Evolutionary conservation across 2,113 vertebrate species (phyloP).

Genomic region (Heloderma charlesbogerti): DNA sequence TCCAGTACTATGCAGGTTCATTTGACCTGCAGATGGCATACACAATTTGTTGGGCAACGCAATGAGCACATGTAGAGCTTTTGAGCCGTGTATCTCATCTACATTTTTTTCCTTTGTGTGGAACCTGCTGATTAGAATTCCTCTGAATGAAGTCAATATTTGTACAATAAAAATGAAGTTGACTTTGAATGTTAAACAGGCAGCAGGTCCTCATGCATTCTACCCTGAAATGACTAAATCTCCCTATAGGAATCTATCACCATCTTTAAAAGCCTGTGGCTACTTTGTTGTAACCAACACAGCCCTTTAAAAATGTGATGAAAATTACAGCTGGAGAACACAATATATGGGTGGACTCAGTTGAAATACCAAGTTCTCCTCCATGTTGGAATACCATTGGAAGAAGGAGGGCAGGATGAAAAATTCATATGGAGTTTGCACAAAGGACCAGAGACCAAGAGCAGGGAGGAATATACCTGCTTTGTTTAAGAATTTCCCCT

Average conservation of each 20-base stretch:
- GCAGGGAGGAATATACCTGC: neutral
- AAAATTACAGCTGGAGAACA: slow-evolving; percentile 25
- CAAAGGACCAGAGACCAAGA: neutral
- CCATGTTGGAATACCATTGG: neutral
- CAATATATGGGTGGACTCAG: neutral
- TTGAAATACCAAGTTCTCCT: neutral
- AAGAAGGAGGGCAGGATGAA: neutral
- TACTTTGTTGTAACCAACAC: slow-evolving; percentile 15
- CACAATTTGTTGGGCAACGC: slow-evolving; percentile 6
- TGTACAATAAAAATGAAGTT: slow-evolving; percentile 54
- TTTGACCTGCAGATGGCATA: neutral
- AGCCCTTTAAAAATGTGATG: slow-evolving; percentile 30
- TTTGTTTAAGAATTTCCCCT: neutral
- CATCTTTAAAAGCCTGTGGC: slow-evolving; percentile 4
- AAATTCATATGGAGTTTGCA: neutral
- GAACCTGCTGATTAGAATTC: slow-evolving; percentile 57
- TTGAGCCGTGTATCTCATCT: slow-evolving; percentile 29
- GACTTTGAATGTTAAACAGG: slow-evolving; percentile 59
- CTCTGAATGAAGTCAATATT: slow-evolving; percentile 59
- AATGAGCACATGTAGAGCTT: slow-evolving; percentile 30
- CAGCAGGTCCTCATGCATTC: slow-evolving; percentile 43
- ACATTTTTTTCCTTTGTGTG: slow-evolving; percentile 47
- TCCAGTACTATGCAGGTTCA: neutral
- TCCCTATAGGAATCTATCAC: slow-evolving; percentile 50
- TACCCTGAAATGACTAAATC: slow-evolving; percentile 42